Conservation (phyloP, 2,888 invertebrate species). For the Lamellibrachia columna region DNA sequence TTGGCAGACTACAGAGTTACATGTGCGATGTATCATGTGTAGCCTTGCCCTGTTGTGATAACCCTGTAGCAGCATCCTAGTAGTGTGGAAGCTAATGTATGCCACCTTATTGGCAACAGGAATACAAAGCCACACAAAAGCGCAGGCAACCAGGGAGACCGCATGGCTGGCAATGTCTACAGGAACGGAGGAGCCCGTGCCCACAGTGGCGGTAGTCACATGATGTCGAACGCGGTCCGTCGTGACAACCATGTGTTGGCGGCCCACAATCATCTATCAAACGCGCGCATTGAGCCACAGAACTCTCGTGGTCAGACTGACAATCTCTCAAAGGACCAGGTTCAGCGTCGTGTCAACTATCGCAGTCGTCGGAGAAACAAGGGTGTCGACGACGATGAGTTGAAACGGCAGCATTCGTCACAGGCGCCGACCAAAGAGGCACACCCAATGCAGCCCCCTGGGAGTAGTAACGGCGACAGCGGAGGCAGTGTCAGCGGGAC, state of each 20-base stretch:
- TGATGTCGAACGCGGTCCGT: neutral
- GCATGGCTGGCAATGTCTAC: neutral
- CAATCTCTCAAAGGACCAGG: neutral
- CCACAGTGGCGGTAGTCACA: neutral
- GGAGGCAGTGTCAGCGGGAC: neutral
- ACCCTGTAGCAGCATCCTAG: neutral
- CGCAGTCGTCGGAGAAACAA: slow-evolving; percentile 23
- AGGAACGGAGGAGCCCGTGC: neutral
- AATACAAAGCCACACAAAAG: neutral
- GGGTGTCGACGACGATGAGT: slow-evolving; percentile 17
- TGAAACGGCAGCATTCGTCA: neutral
- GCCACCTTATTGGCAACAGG: neutral
- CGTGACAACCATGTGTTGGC: neutral
- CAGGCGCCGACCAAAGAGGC: neutral
- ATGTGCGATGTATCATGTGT: neutral
- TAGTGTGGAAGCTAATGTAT: neutral
- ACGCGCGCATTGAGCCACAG: neutral
- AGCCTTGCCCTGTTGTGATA: neutral
- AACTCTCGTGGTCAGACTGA: neutral
- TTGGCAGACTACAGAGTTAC: neutral
- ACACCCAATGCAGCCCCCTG: neutral
- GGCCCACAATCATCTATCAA: neutral
- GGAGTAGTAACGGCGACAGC: neutral
- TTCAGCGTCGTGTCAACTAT: neutral
- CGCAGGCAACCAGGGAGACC: neutral